Percentiles rank a stretch among this genome's conserved stretches.
Conservation (phyloP, 1,140 invertebrate species). For the Procambarus virginalis region DNA sequence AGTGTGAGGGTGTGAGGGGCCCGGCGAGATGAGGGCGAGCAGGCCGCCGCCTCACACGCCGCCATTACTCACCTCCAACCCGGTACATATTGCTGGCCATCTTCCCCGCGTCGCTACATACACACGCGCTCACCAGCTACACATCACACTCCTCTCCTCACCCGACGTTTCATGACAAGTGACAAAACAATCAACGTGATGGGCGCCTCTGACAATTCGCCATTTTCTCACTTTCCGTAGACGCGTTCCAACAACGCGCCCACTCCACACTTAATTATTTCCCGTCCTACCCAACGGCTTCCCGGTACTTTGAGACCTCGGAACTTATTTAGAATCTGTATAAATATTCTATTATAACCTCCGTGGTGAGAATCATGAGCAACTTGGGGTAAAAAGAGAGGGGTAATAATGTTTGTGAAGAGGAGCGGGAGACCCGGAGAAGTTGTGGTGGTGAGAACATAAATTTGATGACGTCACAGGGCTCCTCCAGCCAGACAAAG, state of each 20-base stretch:
- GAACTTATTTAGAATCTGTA: neutral
- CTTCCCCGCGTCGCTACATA: conserved; percentile 73
- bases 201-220: conserved; percentile 64
- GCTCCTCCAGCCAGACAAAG: conserved; percentile 62
- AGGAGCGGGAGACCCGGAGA: neutral
- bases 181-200: conserved; percentile 56
- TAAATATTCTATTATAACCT: neutral
- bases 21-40: too few relatives aligned
- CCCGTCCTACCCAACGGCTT: neutral
- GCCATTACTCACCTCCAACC: conserved; percentile 89
- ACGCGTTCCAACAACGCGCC: conserved; percentile 67
- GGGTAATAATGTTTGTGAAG: conserved; percentile 55
- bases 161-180: conserved; percentile 60
- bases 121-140: conserved; percentile 40
- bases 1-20: too few relatives aligned
- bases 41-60: conserved; percentile 25
- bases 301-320: neutral
- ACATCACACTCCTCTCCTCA: conserved; percentile 33
- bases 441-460: conserved; percentile 56
- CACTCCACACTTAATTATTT: conserved; percentile 43
- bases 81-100: conserved; percentile 98
- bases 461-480: conserved; percentile 66
- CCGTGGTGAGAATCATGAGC: neutral
- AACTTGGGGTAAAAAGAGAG: neutral
- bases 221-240: conserved; percentile 69